Evolutionary conservation across 2,888 invertebrate species (phyloP), one percentile per base, ranked within the genome.

Genomic region (Drosophila monieri): DNA sequence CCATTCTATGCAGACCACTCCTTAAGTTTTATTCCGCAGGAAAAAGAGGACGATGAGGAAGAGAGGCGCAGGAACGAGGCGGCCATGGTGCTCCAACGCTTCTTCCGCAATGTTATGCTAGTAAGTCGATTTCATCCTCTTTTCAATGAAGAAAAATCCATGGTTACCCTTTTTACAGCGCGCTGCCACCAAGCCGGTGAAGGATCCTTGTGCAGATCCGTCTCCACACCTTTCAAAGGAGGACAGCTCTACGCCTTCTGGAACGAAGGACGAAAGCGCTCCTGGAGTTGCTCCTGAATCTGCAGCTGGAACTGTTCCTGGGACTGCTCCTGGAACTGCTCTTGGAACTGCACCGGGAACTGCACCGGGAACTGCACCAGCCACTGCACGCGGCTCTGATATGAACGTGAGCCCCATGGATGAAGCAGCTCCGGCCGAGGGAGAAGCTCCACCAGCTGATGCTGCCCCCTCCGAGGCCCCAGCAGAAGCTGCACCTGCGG

Each of bases 21-120:
- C 4, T 4, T 10, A 35, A 35, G n/a, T 35, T 35, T 35, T n/a
- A 14, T n/a, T 32, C 21, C 65, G 52, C 72, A 80, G 35, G 71
- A 69, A 4, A 68, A 73, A 6, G 66, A 73, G 2, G 48, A 52
- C 0, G 51, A 64, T 12, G 64, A 46, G 23, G 66, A 53, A 27
- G 66, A 65, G 0, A 18, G 18, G 10, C 43, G 21, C 14, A 35
- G 15, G 35, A 68, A 85, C 6, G 6, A 15, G 1, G 78, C 85
- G 6, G 85, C 85, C 0, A 68, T 74, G n/a, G 9, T 76, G 0
- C 67, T 85, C 47, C 88, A 88, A 41, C 71, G 75, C n/a, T 85
- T 85, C 70, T 85, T 88, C 68, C 83, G 74, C 14, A 15, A 2
- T 9, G 47, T 66, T 4, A 15, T 73, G 5, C 3, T 57, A 14